These are phyloP conservation scores for Chloroceryle inda DNA, from an alignment of 2,797 vertebrate species.

Conservation along the genomic window DNA sequence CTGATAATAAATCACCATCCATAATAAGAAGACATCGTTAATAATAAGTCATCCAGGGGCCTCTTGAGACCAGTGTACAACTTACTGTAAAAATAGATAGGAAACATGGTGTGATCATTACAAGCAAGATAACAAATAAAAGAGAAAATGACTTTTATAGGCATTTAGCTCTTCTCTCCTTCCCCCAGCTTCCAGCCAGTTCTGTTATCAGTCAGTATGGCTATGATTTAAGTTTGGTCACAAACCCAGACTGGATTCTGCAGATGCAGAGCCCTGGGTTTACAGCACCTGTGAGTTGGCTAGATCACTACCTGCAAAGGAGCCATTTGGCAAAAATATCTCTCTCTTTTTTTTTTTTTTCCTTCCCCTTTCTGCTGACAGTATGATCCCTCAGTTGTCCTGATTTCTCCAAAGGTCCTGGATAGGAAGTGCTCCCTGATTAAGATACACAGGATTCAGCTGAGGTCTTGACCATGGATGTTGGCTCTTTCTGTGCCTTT, in stretches of 20 bases:
- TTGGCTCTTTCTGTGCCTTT: not conserved
- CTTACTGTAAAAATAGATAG: conserved; percentile 77
- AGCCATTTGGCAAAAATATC: not conserved
- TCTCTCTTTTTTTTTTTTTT: not conserved
- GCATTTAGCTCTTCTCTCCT: conserved; percentile 63
- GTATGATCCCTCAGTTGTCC: not conserved
- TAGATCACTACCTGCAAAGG: not conserved
- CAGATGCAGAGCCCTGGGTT: not conserved
- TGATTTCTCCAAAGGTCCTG: not conserved
- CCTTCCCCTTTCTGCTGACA: not conserved
- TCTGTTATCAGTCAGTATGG: not conserved
- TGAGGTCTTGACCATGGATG: not conserved
- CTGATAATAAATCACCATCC: conserved; percentile 77
- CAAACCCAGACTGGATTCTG: not conserved
- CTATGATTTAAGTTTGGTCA: conserved; percentile 30
- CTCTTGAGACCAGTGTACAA: conserved; percentile 66
- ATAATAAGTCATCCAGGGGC: conserved; percentile 73
- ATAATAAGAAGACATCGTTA: conserved; percentile 77
- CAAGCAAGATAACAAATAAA: conserved; percentile 73
- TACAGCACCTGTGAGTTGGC: not conserved
- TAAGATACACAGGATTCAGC: not conserved
- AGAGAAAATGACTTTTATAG: conserved; percentile 68
- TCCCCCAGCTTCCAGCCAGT: conserved; percentile 22
- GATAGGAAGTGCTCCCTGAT: not conserved
- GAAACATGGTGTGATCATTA: conserved; percentile 74